Base-by-base conservation (phyloP, 1,140 invertebrate species). In the Orchesella cincta region DNA sequence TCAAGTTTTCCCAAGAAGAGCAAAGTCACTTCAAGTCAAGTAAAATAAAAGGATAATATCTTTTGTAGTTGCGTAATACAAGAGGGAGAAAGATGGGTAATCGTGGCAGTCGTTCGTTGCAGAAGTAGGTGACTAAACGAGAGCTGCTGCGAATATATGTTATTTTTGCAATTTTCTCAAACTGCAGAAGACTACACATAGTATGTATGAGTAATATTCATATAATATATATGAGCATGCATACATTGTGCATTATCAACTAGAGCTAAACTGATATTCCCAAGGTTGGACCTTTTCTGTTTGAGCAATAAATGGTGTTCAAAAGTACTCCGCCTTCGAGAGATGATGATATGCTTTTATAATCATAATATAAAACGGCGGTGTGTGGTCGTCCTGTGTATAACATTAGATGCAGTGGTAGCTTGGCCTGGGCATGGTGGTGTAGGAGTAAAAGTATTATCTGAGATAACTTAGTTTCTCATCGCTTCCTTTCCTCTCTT, bases 31-130 rank as follows among this genome's bases (percentile, higher is more conserved):
- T 23, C 54, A 57, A 57, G 54, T 57, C 54, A 57, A 57, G 54
- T 57, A 57, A 57, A 57, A 57, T 57, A 57, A 26, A 57, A 57
- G 23, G 39, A 46, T 46, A 46, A 46, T 46, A 46, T 46, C 39
- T 46, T 46, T 46, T 46, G 18, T 46, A 46, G 18, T 8, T 8
- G 39, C 18, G 18, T 46, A 18, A 18, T 5, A 46, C 18, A 8
- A 5, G 39, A 8, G 39, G 5, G 18, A 8, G 18, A 46, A 46
- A 18, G 39, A n/a, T n/a, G 39, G 18, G 39, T 8, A 18, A 46
- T 46, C 18, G 5, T 18, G 18, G 39, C 39, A 46, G 39, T 5
- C 5, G 5, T 46, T 46, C 5, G 18, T 46, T 18, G 39, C 39
- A 46, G 18, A 46, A 46, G 39, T 46, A 46, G 39, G 39, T 46